Conservation (phyloP, 2,797 vertebrate species). For the Meda fulgida region DNA sequence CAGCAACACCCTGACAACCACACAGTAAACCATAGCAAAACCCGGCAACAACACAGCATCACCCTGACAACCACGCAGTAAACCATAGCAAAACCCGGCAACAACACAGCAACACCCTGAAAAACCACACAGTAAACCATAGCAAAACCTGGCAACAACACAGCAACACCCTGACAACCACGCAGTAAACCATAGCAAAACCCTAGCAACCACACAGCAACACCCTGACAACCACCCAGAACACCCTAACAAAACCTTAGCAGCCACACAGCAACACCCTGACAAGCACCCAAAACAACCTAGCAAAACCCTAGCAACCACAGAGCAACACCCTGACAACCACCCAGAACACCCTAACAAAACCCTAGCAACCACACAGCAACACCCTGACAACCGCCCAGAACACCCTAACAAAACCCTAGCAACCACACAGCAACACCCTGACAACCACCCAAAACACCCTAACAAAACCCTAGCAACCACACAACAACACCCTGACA, state of each 20-base stretch:
- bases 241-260: too few species aligned
- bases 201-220: neutral
- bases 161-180: neutral
- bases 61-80: neutral
- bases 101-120: neutral
- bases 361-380: neutral
- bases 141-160: too few species aligned
- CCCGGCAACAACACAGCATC: neutral
- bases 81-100: neutral
- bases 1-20: neutral
- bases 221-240: neutral
- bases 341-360: neutral
- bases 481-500: neutral
- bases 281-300: neutral
- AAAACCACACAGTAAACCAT: too few species aligned
- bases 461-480: too few species aligned
- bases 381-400: neutral
- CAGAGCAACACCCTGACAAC: neutral
- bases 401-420: too few species aligned
- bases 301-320: neutral
- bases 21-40: neutral
- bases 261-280: neutral
- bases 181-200: neutral
- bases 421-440: too few species aligned
- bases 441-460: neutral